phyloP scores from a whole-genome alignment of 2,888 invertebrate genomes.

The Drosophila imparisetae region DNA sequence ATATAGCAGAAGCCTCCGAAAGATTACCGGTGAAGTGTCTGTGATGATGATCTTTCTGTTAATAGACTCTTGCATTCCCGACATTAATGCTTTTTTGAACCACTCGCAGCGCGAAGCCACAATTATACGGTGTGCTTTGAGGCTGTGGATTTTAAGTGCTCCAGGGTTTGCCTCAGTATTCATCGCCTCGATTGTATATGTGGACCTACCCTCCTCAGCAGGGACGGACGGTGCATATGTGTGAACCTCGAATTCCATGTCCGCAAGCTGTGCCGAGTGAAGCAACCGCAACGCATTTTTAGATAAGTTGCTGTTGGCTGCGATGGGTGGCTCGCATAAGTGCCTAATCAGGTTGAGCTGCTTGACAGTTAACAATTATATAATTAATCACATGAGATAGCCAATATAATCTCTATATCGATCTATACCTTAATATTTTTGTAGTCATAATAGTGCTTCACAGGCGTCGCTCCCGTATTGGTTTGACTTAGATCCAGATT shows the following conservation, averaged over 20 bases:
- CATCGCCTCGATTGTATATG: not conserved
- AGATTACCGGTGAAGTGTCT: constrained; percentile 88
- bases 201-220: not conserved
- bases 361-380: not conserved
- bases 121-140: constrained; percentile 88
- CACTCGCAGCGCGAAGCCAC: constrained; percentile 89
- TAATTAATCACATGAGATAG: not conserved
- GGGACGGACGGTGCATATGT: constrained; percentile 43
- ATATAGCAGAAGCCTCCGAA: constrained; percentile 87
- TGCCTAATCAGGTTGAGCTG: constrained; percentile 86
- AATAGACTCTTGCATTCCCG: constrained; percentile 90
- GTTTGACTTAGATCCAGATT: constrained; percentile 54
- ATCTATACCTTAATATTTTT: constrained; percentile 75
- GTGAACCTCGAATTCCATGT: constrained; percentile 88
- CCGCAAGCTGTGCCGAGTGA: constrained; percentile 86
- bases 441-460: constrained; percentile 74
- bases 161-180: not conserved
- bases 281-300: constrained; percentile 87
- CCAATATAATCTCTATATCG: not conserved
- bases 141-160: constrained; percentile 81
- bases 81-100: constrained; percentile 88
- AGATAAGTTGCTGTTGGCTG: constrained; percentile 86
- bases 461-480: constrained; percentile 38
- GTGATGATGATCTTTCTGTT: constrained; percentile 89
- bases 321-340: constrained; percentile 87